phyloP scores from a whole-genome alignment of 2,113 vertebrate species.

The zebrafish (Danio rerio) region GRCz12tu NC_133180.1:3933501-3934000 shows the following conservation, averaged over 20 bases:
- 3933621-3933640: not conserved
- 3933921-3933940: not conserved
- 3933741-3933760: accelerated
- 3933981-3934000: too few species aligned
- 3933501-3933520: not conserved
- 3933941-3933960: not conserved
- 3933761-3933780: not conserved
- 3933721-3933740: accelerated
- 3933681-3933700: not conserved
- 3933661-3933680: not conserved
- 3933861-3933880: conserved; percentile 37
- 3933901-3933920: conserved; percentile 4
- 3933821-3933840: not conserved
- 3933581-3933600: conserved; percentile 3
- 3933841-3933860: conserved; percentile 12
- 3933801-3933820: conserved; percentile 7
- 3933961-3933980: not conserved
- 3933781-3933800: conserved; percentile 7
- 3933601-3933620: not conserved
- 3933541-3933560: not conserved
- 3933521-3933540: not conserved
- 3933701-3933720: accelerated
- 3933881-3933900: conserved; percentile 34
- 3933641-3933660: not conserved
- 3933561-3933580: not conserved